Percentiles rank a stretch among this genome's conserved stretches.
Conservation (phyloP, 2,113 vertebrate species). For the Ondatra zibethicus region DNA sequence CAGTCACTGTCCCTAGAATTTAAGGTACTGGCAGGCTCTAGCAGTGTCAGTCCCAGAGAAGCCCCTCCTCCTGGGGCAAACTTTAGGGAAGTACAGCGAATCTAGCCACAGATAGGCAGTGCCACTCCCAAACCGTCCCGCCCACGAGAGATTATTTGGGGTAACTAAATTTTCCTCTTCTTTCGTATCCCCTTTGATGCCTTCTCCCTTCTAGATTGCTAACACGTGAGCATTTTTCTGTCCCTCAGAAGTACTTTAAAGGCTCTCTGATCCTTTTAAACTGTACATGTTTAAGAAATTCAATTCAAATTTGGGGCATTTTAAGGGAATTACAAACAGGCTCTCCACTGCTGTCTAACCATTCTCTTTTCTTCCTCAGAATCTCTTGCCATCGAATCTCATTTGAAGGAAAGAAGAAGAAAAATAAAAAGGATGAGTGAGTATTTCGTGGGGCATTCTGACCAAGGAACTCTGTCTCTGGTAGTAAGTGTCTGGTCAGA, state of each 20-base stretch:
- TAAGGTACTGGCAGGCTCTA: neutral
- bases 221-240: neutral
- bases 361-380: neutral
- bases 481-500: neutral
- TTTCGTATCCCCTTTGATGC: neutral
- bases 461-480: neutral
- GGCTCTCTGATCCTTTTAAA: neutral
- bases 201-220: neutral
- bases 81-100: neutral
- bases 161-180: neutral
- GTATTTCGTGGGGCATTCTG: neutral
- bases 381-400: neutral
- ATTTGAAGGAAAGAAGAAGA: neutral
- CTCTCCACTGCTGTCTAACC: neutral
- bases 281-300: neutral
- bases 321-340: neutral
- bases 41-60: neutral
- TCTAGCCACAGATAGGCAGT: neutral
- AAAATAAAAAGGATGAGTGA: neutral
- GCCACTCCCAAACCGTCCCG: neutral
- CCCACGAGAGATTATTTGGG: neutral
- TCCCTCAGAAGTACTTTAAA: neutral
- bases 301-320: neutral
- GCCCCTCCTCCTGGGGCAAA: neutral
- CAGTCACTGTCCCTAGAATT: neutral